Base-by-base conservation (phyloP, 2,888 invertebrate genomes). In the Morinoia aosen region DNA sequence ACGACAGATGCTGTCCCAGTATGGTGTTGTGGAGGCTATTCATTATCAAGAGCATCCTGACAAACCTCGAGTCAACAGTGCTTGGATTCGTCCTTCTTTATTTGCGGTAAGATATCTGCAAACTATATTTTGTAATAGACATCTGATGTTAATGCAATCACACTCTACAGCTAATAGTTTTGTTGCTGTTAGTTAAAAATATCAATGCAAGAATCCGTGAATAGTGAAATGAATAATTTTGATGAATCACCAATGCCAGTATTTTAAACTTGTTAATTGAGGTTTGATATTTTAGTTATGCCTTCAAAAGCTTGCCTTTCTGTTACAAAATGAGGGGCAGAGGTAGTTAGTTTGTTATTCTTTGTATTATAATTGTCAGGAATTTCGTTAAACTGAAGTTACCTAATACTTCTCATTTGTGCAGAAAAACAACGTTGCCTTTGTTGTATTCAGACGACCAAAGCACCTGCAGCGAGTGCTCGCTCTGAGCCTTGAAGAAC, bases 341-440 rank as follows among this genome's bases (percentile, higher is more conserved):
- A 61, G 3, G 61, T 19, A 61, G 3, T 61, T 19, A 5, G 48
- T 48, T 48, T 5, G 48, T 48, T 48, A 48, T 48, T 48, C 48
- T 48, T 61, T 61, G 19, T 16, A 61, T 61, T 61, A 61, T 61
- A 61, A 61, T 19, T 16, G 61, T 61, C 61, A 5, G 19, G 61
- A 61, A 61, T 61, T 8, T 8, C 61, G 12, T 8, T 12, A 19
- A 61, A 61, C 16, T 16, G n/a, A 88, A 88, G 12, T 1, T 3
- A 2, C n/a, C 8, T 88, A 88, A 33, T 33, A 88, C 12, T 88
- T 25, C 25, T 88, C 12, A 39, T 90, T 48, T 39, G 57, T 19
- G 57, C 93, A 93, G 93, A 57, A 93, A 33, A 93, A 93, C 48
- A 93, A 57, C n/a, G 93, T 93, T n/a, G 93, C 93, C 57, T 93